Evolutionary conservation across 2,888 invertebrate genomes (phyloP), one percentile per base, ranked within the genome.

Genomic region (Drosophila suboccidentalis): DNA sequence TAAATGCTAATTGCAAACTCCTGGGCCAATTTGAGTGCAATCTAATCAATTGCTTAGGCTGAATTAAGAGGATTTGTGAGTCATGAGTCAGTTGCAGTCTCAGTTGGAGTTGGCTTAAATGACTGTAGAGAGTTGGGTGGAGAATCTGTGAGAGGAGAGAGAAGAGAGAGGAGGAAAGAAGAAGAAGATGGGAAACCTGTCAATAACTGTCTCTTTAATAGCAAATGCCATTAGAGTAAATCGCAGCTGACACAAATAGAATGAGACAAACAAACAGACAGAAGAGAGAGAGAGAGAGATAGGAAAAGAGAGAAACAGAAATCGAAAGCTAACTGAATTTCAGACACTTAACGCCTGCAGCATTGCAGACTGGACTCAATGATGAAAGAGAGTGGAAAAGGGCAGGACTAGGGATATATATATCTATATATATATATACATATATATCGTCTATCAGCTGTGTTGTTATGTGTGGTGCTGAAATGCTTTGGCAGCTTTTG

Each of bases 321-420:
- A 75, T 75, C 69, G 69, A 46, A 51, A 61, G n/a, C 81, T 80
- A 88, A 88, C 84, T 88, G 78, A 88, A 86, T 88, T 83, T 87
- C 73, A 64, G 71, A 88, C 83, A 88, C 87, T 84, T 88, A 78
- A 78, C 89, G 84, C 89, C 89, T 86, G 71, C 77, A 76, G 75
- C 65, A 36, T 53, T 76, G 75, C 75, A 69, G 44, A 51, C 38
- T 47, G 39, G 26, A 49, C 38, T 38, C 41, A 4, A 41, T 17
- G 10, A 13, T 10, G 13, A 5, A 3, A 32, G 8, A 1, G 15
- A 6, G 19, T 4, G 11, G 4, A 0, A 5, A 15, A 9, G 1
- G n/a, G 15, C 1, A 1, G 49, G 29, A 10, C 26, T 0, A 19
- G 2, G 4, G 54, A 11, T 26, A 5, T 4, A 26, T 26, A 26